phyloP scores from a whole-genome alignment of 2,113 vertebrate genomes.

The chimpanzee (Pan troglodytes) region DNA sequence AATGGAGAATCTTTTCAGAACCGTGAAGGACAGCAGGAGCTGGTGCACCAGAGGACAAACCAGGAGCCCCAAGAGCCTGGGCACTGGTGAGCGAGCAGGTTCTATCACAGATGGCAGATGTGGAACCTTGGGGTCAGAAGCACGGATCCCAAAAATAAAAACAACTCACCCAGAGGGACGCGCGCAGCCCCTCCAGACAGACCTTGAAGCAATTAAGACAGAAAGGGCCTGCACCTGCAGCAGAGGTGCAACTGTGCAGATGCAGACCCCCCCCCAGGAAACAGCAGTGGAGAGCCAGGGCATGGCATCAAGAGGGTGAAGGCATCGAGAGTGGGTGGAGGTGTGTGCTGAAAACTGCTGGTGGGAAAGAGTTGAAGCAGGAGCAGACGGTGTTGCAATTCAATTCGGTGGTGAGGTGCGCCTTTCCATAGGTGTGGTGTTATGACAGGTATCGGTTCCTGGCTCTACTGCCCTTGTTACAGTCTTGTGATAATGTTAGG shows the following conservation, averaged over 20 bases:
- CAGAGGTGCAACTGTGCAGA: rapidly evolving
- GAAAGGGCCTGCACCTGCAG: neutral
- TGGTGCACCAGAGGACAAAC: neutral
- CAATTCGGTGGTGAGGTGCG: no score
- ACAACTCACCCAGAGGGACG: neutral
- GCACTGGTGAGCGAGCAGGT: rapidly evolving
- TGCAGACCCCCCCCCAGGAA: neutral
- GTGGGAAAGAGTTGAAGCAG: no score
- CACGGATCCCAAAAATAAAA: neutral
- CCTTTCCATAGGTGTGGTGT: no score
- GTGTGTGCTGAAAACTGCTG: no score
- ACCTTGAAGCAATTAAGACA: neutral
- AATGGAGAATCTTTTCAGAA: neutral
- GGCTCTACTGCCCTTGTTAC: no score
- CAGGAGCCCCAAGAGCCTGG: neutral
- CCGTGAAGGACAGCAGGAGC: neutral
- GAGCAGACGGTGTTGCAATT: no score
- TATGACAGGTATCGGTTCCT: no score
- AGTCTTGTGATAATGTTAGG: no score
- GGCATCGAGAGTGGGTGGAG: neutral
- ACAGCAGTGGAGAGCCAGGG: neutral
- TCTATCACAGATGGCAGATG: neutral
- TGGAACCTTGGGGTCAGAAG: no score
- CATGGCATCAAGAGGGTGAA: neutral
- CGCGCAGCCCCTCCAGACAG: neutral